phyloP scores from a whole-genome alignment of 2,113 vertebrate species.

The Lycaon pictus region DNA sequence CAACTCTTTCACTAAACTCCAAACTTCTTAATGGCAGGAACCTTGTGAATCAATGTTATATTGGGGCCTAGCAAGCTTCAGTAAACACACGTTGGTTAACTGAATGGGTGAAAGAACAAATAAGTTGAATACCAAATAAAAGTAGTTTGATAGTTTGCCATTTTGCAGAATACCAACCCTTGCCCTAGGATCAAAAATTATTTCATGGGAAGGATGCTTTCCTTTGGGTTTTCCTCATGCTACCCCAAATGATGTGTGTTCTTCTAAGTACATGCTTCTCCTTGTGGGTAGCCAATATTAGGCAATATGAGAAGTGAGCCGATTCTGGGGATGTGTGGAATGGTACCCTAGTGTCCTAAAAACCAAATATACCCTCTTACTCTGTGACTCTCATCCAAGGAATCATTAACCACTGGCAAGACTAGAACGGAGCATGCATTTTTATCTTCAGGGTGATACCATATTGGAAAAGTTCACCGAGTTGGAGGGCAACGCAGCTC shows the following conservation, averaged over 20 bases:
- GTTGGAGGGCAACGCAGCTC: not conserved
- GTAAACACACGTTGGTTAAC: not conserved
- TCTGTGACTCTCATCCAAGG: not conserved
- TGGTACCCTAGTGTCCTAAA: rapidly evolving
- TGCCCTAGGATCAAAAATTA: not conserved
- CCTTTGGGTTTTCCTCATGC: not conserved
- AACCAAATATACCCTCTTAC: not conserved
- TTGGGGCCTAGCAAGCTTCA: not conserved
- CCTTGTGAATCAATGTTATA: not conserved
- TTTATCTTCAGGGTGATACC: not conserved
- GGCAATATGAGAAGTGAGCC: not conserved
- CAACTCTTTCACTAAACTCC: not conserved
- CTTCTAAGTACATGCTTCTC: not conserved
- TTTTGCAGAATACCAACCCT: not conserved
- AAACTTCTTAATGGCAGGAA: not conserved
- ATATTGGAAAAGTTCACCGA: not conserved
- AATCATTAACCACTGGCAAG: not conserved
- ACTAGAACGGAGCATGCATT: not conserved
- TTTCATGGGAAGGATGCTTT: not conserved
- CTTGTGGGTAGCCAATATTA: not conserved
- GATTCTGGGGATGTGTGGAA: not conserved
- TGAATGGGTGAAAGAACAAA: not conserved
- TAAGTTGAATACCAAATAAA: not conserved
- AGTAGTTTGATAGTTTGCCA: not conserved
- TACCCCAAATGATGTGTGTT: not conserved